Evolutionary conservation across 2,797 vertebrate species (phyloP), one percentile per base, ranked within the genome.

Genomic region (Borostomias antarcticus): DNA sequence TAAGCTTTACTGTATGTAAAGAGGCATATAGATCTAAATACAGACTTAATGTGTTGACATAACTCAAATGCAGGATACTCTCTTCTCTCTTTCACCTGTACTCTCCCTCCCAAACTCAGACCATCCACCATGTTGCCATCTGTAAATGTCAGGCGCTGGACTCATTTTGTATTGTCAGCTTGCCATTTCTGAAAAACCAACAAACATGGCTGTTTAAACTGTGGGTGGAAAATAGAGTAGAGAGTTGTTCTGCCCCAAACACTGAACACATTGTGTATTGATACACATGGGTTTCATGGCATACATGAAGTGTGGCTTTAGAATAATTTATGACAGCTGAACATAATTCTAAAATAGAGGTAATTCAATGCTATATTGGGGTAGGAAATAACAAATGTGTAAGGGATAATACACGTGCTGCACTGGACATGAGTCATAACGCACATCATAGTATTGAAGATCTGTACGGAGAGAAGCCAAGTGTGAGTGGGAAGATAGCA

Each of bases 121-220:
- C 63, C 37, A 21, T 69, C 52, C 47, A 48, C 69, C 73, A 68
- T 72, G 64, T 66, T 69, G 69, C 73, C 67, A 52, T 45, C 59
- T 59, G 29, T 61, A 51, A 67, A 65, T 68, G 63, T 76, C 78
- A 62, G 59, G 78, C 62, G 72, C 76, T 73, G 75, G 64, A 75
- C 51, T 74, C 66, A 75, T 73, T 71, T 75, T 69, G 52, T 60
- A 80, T 78, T 52, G 76, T 79, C 79, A 61, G 48, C 63, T 28
- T 66, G 59, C 57, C 33, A 47, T 75, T 69, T 64, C 60, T 62
- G 58, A 47, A 70, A 77, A 81, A 77, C n/a, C n/a, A n/a, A n/a
- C 69, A 81, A 82, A 85, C 78, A 80, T 76, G 68, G 74, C 78
- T 63, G 77, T 58, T 47, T 65, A 78, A 85, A 85, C 43, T n/a